A percentile compares a stretch with the other conserved stretches of the same genome.
These are phyloP conservation scores for Isichthys henryi DNA, from an alignment of 2,113 vertebrate genomes.

Conservation along the genomic window DNA sequence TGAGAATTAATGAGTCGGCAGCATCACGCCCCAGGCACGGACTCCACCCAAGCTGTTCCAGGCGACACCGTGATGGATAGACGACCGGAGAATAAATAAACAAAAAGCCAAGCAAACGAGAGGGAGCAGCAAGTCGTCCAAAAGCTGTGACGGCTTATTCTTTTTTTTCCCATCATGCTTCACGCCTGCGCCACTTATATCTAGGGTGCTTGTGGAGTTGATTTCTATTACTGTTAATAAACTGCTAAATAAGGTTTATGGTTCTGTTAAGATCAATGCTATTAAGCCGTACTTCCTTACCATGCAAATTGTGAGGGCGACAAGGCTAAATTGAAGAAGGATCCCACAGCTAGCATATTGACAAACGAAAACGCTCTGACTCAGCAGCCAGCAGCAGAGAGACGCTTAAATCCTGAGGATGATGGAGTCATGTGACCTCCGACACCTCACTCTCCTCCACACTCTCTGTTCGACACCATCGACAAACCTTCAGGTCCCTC, in stretches of 20 bases:
- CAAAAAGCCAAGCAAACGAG: neutral
- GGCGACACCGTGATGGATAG: neutral
- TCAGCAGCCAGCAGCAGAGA: neutral
- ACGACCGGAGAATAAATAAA: neutral
- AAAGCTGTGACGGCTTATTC: neutral
- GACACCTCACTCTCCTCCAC: neutral
- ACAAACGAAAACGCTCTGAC: neutral
- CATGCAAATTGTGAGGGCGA: neutral
- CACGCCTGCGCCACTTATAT: neutral
- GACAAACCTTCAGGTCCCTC: neutral
- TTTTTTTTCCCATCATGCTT: neutral
- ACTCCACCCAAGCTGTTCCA: neutral
- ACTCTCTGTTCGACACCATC: neutral
- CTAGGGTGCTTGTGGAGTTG: neutral
- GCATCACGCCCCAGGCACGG: neutral
- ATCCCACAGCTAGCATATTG: neutral
- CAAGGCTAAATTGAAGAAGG: neutral
- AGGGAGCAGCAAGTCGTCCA: neutral
- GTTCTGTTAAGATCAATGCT: neutral
- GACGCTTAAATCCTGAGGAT: neutral
- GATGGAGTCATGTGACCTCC: neutral
- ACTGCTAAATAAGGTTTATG: neutral
- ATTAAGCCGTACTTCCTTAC: neutral
- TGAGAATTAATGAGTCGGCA: constrained; percentile 8
- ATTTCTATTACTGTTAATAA: neutral